A percentile compares a stretch with the other conserved stretches of the same genome.
Conservation (phyloP, 2,113 vertebrate species). For the Terrapene triunguis region DNA sequence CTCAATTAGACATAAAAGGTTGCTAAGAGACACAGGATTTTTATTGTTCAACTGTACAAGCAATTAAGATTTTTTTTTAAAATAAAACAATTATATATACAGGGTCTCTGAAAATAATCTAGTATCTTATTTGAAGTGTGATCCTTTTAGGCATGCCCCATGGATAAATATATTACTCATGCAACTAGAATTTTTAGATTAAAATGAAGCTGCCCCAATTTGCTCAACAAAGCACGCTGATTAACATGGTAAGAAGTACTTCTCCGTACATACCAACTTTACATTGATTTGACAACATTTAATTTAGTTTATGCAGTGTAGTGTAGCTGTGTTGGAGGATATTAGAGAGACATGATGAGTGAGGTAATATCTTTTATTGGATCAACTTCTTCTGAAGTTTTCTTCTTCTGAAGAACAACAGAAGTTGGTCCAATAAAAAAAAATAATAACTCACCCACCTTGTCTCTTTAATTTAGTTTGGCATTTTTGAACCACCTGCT, state of each 20-base stretch:
- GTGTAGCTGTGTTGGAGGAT: background rate
- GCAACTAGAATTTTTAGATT: background rate
- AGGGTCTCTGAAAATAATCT: background rate
- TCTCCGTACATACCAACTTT: background rate
- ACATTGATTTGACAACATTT: background rate
- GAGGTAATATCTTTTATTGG: background rate
- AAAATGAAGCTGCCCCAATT: background rate
- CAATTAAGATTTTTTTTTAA: background rate
- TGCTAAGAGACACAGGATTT: background rate
- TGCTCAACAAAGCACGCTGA: background rate
- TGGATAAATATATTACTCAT: constrained; percentile 22
- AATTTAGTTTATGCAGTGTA: background rate
- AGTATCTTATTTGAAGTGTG: background rate
- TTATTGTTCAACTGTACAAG: background rate
- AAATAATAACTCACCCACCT: background rate
- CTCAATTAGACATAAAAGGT: background rate
- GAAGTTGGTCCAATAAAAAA: background rate
- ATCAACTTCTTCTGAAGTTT: background rate
- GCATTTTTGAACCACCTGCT: background rate
- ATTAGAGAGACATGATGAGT: background rate
- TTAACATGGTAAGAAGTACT: background rate
- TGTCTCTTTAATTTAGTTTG: background rate
- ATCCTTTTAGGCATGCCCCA: background rate
- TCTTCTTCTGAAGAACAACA: background rate
- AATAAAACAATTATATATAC: background rate